phyloP scores from a whole-genome alignment of 1,140 invertebrate species.

The Hypsibius dujardini region DNA sequence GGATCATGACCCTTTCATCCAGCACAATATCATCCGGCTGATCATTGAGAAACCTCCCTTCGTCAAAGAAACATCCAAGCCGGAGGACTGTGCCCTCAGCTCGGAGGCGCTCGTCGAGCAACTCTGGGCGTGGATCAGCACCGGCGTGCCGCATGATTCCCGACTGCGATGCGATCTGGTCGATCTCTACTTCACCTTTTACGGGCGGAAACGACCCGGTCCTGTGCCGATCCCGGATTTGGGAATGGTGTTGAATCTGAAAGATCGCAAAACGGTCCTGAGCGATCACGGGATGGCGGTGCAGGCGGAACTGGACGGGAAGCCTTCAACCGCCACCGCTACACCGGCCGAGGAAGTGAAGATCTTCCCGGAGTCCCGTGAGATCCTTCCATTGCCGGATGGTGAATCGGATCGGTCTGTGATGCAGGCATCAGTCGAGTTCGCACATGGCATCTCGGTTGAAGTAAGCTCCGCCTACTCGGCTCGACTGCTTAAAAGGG shows the following conservation, averaged over 20 bases:
- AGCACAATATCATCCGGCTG: constrained; percentile 46
- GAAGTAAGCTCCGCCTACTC: too few species aligned
- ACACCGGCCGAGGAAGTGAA: too few species aligned
- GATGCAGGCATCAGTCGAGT: too few species aligned
- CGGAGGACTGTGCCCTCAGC: constrained; percentile 44
- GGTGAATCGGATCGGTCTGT: too few species aligned
- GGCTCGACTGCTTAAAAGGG: too few species aligned
- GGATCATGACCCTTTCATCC: constrained; percentile 58
- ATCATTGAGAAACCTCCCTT: constrained; percentile 71
- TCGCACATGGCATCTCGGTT: too few species aligned
- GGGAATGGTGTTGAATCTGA: constrained; percentile 30
- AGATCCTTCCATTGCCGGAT: too few species aligned
- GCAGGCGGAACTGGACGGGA: neutral
- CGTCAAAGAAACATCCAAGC: constrained; percentile 40
- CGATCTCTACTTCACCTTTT: constrained; percentile 80
- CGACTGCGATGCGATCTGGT: constrained; percentile 71
- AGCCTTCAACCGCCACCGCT: too few species aligned
- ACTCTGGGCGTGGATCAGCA: constrained; percentile 61
- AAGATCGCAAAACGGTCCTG: constrained; percentile 31
- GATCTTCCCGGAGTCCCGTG: too few species aligned
- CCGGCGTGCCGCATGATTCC: constrained; percentile 62
- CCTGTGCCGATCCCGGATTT: constrained; percentile 48
- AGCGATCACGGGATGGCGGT: constrained; percentile 22
- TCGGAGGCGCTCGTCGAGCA: constrained; percentile 58
- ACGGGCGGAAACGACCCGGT: constrained; percentile 57